A percentile compares a stretch with the other conserved stretches of the same genome.
phyloP scores from a whole-genome alignment of 2,797 vertebrate species.

The Dicrostonyx torquatus region DNA sequence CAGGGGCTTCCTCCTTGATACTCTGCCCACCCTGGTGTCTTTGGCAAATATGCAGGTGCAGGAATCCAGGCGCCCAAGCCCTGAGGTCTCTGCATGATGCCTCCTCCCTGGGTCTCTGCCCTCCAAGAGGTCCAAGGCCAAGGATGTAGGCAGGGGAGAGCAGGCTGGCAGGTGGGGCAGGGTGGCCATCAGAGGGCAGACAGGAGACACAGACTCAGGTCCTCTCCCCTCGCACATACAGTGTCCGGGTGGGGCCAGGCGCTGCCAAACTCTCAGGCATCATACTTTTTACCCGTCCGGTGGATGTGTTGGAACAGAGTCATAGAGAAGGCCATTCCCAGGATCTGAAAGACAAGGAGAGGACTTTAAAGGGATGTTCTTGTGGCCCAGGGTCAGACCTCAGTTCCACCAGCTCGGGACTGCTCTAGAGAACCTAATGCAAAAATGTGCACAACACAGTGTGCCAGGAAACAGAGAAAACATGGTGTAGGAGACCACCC shows the following conservation, averaged over 20 bases:
- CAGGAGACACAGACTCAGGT: constrained; percentile 57
- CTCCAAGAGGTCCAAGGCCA: constrained; percentile 41
- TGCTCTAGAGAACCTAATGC: not conserved
- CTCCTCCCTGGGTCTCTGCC: not conserved
- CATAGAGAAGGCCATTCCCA: constrained; percentile 99
- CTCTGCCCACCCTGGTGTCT: constrained; percentile 80
- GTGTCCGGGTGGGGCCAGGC: not conserved
- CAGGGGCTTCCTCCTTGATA: not conserved
- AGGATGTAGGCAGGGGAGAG: constrained; percentile 62
- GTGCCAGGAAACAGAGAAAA: accelerated
- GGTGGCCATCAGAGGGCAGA: constrained; percentile 55
- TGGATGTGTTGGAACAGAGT: constrained; percentile 98
- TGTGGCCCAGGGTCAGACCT: not conserved
- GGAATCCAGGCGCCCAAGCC: constrained; percentile 24
- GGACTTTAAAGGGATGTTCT: not conserved
- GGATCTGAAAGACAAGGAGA: constrained; percentile 89
- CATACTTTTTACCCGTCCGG: constrained; percentile 98
- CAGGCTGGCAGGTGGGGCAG: constrained; percentile 70
- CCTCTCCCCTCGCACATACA: constrained; percentile 26
- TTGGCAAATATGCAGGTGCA: constrained; percentile 87
- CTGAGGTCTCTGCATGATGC: not conserved
- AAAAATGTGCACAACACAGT: accelerated
- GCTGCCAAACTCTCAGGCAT: constrained; percentile 88
- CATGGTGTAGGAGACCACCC: accelerated
- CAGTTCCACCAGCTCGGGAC: not conserved